Evolutionary conservation across 2,888 invertebrate species (phyloP).

Genomic region (Antheraea yamamai): DNA sequence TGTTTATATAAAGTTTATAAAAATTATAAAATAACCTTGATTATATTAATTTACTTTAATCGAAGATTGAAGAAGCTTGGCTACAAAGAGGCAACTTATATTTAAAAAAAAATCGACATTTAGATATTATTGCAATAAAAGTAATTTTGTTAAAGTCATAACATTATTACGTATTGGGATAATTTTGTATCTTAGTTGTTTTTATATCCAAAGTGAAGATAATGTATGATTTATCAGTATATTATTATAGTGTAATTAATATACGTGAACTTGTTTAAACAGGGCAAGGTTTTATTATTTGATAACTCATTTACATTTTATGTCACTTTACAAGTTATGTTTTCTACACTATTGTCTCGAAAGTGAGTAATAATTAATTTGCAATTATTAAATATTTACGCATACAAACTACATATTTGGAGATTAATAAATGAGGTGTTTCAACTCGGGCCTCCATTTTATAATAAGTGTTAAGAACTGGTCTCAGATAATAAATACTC

Average conservation of each 20-base stretch:
- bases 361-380: too few species aligned
- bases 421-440: too few species aligned
- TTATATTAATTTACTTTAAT: background rate
- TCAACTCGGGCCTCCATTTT: too few species aligned
- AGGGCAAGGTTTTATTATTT: background rate
- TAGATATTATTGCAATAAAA: too few species aligned
- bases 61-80: too few species aligned
- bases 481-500: too few species aligned
- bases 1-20: too few species aligned
- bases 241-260: background rate
- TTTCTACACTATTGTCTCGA: too few species aligned
- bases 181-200: background rate
- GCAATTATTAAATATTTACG: too few species aligned
- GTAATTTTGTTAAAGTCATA: too few species aligned
- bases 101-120: background rate
- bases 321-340: background rate
- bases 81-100: background rate
- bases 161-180: background rate
- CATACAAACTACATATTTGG: too few species aligned
- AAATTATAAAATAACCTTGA: background rate
- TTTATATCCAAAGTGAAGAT: background rate
- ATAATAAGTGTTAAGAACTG: too few species aligned
- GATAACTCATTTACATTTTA: background rate
- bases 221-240: background rate
- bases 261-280: background rate